Evolutionary conservation across 2,797 vertebrate species (phyloP).

Genomic region (Myotis myotis): DNA sequence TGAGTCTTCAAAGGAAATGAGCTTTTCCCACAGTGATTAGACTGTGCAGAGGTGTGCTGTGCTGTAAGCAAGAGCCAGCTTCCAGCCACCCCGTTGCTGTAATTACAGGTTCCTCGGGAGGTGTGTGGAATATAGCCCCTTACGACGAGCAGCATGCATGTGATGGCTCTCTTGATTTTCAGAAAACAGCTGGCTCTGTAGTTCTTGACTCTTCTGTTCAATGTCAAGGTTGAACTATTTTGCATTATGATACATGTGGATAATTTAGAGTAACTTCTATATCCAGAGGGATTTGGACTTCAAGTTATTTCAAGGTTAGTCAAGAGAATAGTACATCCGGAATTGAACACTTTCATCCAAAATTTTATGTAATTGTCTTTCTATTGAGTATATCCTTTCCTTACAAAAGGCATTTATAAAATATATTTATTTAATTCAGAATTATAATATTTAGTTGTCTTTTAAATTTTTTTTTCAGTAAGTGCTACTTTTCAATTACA

Average conservation of each 20-base stretch:
- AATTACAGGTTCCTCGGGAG: neutral
- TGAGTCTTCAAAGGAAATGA: neutral
- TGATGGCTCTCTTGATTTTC: neutral
- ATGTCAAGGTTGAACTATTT: slow-evolving; percentile 52
- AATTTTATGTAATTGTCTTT: slow-evolving; percentile 3
- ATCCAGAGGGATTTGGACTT: neutral
- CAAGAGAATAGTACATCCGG: neutral
- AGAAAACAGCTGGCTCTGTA: slow-evolving; percentile 1
- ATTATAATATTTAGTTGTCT: neutral
- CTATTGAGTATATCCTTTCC: neutral
- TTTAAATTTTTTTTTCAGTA: neutral
- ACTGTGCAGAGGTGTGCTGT: neutral
- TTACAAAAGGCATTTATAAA: neutral
- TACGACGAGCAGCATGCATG: neutral
- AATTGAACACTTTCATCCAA: slow-evolving; percentile 1
- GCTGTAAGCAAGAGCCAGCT: neutral
- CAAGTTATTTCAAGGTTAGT: slow-evolving; percentile 24
- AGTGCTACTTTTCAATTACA: neutral
- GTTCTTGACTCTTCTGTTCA: slow-evolving; percentile 35
- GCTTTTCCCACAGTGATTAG: neutral
- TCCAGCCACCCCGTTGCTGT: neutral
- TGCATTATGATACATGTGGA: slow-evolving; percentile 17
- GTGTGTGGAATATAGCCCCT: neutral
- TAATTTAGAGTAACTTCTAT: slow-evolving; percentile 48
- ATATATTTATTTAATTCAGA: neutral